Base-by-base conservation (phyloP, 2,888 invertebrate species). In the Pemphredon lugubris region DNA sequence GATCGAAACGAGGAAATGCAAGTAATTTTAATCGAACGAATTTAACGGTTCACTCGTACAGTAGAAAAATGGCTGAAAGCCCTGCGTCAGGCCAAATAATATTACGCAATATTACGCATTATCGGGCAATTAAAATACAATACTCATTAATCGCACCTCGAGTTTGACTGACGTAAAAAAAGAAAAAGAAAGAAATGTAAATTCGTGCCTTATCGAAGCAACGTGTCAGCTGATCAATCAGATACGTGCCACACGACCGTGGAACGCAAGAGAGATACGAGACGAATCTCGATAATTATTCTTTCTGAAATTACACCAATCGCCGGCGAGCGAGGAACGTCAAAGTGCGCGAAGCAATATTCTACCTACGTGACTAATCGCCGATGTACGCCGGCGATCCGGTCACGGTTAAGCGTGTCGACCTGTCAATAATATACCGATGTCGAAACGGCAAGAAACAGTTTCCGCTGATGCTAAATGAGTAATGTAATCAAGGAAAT, bases 341-440 rank as follows among this genome's bases (percentile, higher is more conserved):
- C n/a, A n/a, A n/a, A n/a, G n/a, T 21, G 20, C n/a, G n/a, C 5
- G 39, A 39, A 14, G n/a, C 1, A 58, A 58, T 37, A 32, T 23
- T 37, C 26, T 14, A 26, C 9, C n/a, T 30, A 37, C 60, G 57
- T 66, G 70, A 75, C 54, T 59, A 72, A 76, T 60, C 42, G 37
- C 34, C 30, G 48, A 45, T 13, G 26, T 55, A 55, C 55, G 65
- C 42, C 2, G n/a, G 59, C 42, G 44, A 54, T 40, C 26, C 48
- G 57, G 57, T 64, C 54, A 23, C 6, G 23, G 37, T 14, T 50
- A 30, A 53, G 30, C 45, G 44, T 57, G 21, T 59, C 45, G 14
- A 34, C 14, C 30, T 23, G 34, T 69, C 60, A 59, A 54, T 54
- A 20, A 57, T 37, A 47, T 16, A n/a, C 11, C 48, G 16, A 55